A percentile compares a stretch with the other conserved stretches of the same genome.
phyloP scores from a whole-genome alignment of 2,797 vertebrate species.

The Aulostomus chinensis region DNA sequence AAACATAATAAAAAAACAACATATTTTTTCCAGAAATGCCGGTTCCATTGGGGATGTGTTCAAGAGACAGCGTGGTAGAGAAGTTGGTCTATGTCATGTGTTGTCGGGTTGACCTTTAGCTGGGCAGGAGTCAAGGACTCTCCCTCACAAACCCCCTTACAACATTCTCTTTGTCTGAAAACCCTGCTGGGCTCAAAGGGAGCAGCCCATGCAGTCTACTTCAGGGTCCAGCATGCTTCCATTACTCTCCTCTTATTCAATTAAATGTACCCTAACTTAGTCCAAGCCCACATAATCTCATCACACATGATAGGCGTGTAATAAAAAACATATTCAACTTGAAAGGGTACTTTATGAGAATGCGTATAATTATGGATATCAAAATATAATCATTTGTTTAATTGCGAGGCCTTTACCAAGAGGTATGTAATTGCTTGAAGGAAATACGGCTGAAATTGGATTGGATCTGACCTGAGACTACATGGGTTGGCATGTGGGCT shows the following conservation, averaged over 20 bases:
- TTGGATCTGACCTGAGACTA: conserved; percentile 46
- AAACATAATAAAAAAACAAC: neutral
- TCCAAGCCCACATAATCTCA: conserved; percentile 77
- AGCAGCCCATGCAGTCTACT: conserved; percentile 39
- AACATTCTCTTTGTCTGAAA: conserved; percentile 69
- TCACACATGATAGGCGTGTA: conserved; percentile 74
- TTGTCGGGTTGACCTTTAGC: conserved; percentile 30
- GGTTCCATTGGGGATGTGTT: neutral
- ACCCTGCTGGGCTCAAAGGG: conserved; percentile 65
- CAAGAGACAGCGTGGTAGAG: conserved; percentile 1
- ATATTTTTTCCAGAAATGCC: neutral
- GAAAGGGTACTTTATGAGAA: conserved; percentile 75
- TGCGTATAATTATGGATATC: conserved; percentile 78
- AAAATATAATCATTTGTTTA: conserved; percentile 80
- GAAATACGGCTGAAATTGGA: conserved; percentile 53
- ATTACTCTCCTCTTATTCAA: conserved; percentile 77
- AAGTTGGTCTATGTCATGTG: conserved; percentile 15
- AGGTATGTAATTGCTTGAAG: conserved; percentile 78
- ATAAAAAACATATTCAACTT: conserved; percentile 79
- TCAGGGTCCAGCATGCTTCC: conserved; percentile 74
- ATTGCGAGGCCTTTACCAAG: conserved; percentile 76
- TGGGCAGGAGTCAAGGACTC: conserved; percentile 37
- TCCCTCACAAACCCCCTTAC: conserved; percentile 39
- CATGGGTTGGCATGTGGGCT: conserved; percentile 23
- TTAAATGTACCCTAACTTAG: conserved; percentile 74